Evolutionary conservation across 2,888 invertebrate genomes (phyloP).

Genomic region (Amiota communis): DNA sequence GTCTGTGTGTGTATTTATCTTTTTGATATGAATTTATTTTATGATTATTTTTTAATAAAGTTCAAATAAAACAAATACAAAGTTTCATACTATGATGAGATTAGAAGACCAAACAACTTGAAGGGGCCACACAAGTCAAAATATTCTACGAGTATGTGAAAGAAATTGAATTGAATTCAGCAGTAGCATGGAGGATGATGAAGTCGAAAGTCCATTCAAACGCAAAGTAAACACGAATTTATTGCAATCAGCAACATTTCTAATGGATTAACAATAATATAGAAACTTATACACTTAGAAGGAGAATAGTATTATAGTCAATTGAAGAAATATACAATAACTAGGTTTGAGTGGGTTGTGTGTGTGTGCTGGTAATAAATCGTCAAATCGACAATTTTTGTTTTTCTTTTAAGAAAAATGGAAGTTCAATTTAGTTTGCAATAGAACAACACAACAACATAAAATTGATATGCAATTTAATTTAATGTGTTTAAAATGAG

Average conservation of each 20-base stretch:
- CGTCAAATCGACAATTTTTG: slow-evolving; percentile 46
- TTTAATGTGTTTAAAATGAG: slow-evolving; percentile 64
- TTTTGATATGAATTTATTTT: slow-evolving; percentile 21
- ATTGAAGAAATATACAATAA: too few relatives aligned
- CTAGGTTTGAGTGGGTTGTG: too few relatives aligned
- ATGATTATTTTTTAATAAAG: slow-evolving; percentile 46
- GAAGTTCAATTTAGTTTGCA: slow-evolving; percentile 19
- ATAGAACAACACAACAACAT: slow-evolving; percentile 36
- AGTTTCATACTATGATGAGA: too few relatives aligned
- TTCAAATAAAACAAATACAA: slow-evolving; percentile 9
- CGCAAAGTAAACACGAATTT: too few relatives aligned
- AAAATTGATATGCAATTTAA: slow-evolving; percentile 68
- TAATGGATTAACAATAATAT: slow-evolving; percentile 18
- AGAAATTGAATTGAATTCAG: too few relatives aligned
- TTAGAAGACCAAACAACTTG: not conserved
- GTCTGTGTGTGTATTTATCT: not conserved
- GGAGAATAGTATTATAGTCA: too few relatives aligned
- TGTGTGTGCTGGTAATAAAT: slow-evolving; percentile 39
- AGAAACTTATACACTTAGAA: too few relatives aligned
- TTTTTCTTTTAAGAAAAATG: slow-evolving; percentile 37
- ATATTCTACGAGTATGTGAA: not conserved
- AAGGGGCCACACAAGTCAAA: not conserved
- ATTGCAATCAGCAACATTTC: not conserved
- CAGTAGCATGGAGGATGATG: too few relatives aligned
- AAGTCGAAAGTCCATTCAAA: too few relatives aligned